Conservation (phyloP, 2,113 vertebrate genomes). For the Microtus richardsoni region DNA sequence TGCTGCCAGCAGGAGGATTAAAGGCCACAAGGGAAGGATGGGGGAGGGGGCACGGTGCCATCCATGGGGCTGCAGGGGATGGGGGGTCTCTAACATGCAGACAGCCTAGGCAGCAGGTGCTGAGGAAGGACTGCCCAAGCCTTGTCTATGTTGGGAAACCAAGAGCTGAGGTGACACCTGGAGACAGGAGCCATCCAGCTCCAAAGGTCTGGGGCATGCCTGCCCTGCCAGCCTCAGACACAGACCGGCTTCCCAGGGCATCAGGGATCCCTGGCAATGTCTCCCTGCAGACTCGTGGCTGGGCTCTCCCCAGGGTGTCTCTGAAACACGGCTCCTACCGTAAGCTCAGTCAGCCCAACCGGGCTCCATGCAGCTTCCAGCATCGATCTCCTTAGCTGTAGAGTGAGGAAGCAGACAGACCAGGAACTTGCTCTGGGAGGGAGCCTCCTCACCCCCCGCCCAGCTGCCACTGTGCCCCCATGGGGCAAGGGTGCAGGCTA, state of each 20-base stretch:
- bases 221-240: too few relatives aligned
- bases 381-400: background rate
- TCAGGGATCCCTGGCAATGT: background rate
- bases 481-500: background rate
- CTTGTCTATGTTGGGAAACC: background rate
- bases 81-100: background rate
- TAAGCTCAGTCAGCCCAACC: background rate
- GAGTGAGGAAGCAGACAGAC: background rate
- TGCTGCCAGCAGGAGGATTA: background rate
- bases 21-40: background rate
- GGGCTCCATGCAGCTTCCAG: background rate
- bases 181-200: background rate
- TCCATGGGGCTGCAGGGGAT: background rate
- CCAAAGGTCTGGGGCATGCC: background rate
- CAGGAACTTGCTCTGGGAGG: background rate
- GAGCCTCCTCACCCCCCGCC: background rate
- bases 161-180: background rate
- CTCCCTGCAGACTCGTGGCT: background rate
- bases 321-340: background rate
- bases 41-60: background rate
- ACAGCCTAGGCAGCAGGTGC: background rate
- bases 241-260: background rate
- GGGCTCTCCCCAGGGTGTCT: too few relatives aligned
- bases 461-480: background rate
- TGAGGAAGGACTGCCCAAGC: background rate